A percentile compares a stretch with the other conserved stretches of the same genome.
These are phyloP conservation scores for Argopecten irradians DNA, from an alignment of 1,140 invertebrate genomes.

Conservation along the genomic window DNA sequence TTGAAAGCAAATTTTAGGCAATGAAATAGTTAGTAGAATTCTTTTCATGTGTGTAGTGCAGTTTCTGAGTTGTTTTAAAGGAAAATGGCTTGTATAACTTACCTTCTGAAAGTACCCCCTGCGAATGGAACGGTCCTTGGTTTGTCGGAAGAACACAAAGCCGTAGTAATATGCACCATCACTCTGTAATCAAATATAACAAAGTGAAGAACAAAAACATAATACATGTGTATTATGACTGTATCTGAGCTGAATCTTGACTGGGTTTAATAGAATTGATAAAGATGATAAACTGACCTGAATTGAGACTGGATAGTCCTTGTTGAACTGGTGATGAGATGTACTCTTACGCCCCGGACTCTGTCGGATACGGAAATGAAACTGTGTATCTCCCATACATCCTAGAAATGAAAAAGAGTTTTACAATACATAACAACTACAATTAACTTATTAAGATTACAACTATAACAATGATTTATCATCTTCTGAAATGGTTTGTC, in stretches of 20 bases:
- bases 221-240: slow-evolving; percentile 10
- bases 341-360: slow-evolving; percentile 75
- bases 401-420: slow-evolving; percentile 78
- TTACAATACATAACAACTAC: background rate
- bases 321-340: slow-evolving; percentile 78
- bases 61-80: background rate
- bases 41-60: no score
- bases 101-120: slow-evolving; percentile 99
- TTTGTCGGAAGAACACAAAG: slow-evolving; percentile 98
- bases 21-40: no score
- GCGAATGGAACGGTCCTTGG: slow-evolving; percentile 93
- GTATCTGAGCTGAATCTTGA: no score
- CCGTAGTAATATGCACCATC: slow-evolving; percentile 85
- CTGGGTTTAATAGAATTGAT: no score
- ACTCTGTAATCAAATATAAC: slow-evolving; percentile 69
- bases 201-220: slow-evolving; percentile 26
- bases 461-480: no score
- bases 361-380: slow-evolving; percentile 91
- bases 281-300: slow-evolving; percentile 67
- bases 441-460: no score
- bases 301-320: slow-evolving; percentile 74
- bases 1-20: background rate
- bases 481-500: no score
- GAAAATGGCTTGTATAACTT: slow-evolving; percentile 41
- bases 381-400: slow-evolving; percentile 98